Conservation (phyloP, 1,140 invertebrate species). For the Radopholus similis region DNA sequence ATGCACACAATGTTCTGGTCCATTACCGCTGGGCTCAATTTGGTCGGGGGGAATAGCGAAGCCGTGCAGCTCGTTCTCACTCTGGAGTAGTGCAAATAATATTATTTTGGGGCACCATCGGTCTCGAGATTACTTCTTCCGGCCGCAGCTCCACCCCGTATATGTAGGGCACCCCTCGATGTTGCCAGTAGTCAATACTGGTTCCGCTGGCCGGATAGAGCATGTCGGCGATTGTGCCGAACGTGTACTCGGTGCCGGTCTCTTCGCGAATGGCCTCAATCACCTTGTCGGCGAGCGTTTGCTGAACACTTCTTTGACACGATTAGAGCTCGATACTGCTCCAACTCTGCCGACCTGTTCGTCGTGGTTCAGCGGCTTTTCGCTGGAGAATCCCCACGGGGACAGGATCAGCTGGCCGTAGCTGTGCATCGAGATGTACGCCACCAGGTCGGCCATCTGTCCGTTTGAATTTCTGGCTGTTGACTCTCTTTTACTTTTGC, state of each 20-base stretch:
- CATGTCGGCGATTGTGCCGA: slow-evolving; percentile 52
- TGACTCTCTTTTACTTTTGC: too few relatives aligned
- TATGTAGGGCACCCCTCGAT: slow-evolving; percentile 52
- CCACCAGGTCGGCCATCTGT: slow-evolving; percentile 48
- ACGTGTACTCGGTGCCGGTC: slow-evolving; percentile 50
- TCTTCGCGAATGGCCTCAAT: slow-evolving; percentile 52
- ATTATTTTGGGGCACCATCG: slow-evolving; percentile 40
- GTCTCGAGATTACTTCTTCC: slow-evolving; percentile 39
- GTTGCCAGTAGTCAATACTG: slow-evolving; percentile 55
- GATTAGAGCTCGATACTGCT: neutral
- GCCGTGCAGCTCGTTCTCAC: neutral
- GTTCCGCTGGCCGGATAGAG: slow-evolving; percentile 58
- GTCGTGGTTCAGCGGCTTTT: slow-evolving; percentile 45
- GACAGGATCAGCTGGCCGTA: slow-evolving; percentile 62
- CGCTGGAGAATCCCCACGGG: slow-evolving; percentile 63
- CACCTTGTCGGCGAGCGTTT: slow-evolving; percentile 44
- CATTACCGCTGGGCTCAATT: slow-evolving; percentile 38
- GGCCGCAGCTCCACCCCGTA: slow-evolving; percentile 56
- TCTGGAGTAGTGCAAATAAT: slow-evolving; percentile 13
- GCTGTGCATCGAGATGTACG: slow-evolving; percentile 51
- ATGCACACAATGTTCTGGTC: neutral
- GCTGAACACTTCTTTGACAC: slow-evolving; percentile 16
- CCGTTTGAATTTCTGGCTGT: too few relatives aligned
- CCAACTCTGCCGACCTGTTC: slow-evolving; percentile 38
- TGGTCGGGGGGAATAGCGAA: slow-evolving; percentile 13